Percentiles rank a stretch among this genome's conserved stretches.
Evolutionary conservation across 2,113 vertebrate genomes (phyloP).

Genomic region (Corythornis cristatus): DNA sequence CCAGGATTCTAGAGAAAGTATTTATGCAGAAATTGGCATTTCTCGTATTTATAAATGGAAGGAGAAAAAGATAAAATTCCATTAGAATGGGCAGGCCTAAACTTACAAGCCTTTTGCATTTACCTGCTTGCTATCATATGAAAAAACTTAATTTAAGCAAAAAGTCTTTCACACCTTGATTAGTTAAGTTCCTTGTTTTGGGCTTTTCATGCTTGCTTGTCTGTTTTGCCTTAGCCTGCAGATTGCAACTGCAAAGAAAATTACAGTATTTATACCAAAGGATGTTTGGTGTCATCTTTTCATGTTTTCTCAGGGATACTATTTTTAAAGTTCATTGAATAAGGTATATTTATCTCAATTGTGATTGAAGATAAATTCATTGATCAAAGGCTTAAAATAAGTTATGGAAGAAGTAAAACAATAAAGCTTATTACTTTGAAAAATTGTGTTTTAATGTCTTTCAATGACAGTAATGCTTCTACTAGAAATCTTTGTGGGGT

Average conservation of each 20-base stretch:
- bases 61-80: background rate
- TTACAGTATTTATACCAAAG: background rate
- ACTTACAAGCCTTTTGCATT: background rate
- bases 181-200: background rate
- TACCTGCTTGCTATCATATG: background rate
- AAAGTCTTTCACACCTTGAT: background rate
- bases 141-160: background rate
- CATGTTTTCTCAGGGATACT: background rate
- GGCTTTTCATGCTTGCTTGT: background rate
- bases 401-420: background rate
- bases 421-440: background rate
- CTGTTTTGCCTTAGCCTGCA: background rate
- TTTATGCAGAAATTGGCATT: constrained; percentile 22
- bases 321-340: background rate
- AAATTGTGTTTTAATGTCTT: background rate
- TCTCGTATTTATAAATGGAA: constrained; percentile 8
- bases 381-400: background rate
- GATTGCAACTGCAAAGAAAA: background rate
- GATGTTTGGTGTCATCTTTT: background rate
- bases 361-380: background rate
- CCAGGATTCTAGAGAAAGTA: background rate
- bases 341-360: background rate
- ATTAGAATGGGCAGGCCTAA: background rate
- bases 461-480: background rate
- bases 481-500: background rate